Percentiles rank a stretch among this genome's conserved stretches.
phyloP scores from a whole-genome alignment of 2,797 vertebrate genomes.

The Hyperoplus lanceolatus region DNA sequence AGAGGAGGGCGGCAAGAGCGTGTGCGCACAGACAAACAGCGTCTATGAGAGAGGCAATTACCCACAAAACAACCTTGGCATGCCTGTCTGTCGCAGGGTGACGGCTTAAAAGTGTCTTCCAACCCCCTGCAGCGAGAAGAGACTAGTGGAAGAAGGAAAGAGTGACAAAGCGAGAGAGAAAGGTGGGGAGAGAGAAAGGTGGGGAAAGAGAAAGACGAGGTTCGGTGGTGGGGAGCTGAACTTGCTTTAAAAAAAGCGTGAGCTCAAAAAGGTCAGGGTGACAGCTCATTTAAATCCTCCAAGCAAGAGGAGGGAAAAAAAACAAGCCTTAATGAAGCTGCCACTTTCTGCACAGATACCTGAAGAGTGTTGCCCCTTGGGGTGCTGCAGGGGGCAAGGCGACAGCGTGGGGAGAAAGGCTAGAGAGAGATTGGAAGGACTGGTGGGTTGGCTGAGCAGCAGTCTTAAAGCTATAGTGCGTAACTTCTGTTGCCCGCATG shows the following conservation, averaged over 20 bases:
- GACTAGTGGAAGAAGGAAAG: constrained; percentile 77
- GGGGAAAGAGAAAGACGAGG: constrained; percentile 66
- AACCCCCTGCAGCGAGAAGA: constrained; percentile 68
- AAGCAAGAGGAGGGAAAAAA: constrained; percentile 66
- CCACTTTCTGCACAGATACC: constrained; percentile 75
- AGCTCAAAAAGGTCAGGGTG: constrained; percentile 87
- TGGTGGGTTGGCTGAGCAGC: constrained; percentile 37
- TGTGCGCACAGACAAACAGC: constrained; percentile 73
- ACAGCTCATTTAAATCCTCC: constrained; percentile 89
- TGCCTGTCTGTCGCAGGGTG: constrained; percentile 80
- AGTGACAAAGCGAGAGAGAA: constrained; percentile 77
- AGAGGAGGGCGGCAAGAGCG: constrained; percentile 69
- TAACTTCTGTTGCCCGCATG: too few species aligned
- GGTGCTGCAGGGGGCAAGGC: constrained; percentile 61
- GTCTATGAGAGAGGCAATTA: constrained; percentile 85
- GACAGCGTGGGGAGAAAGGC: constrained; percentile 32
- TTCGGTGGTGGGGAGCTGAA: constrained; percentile 56
- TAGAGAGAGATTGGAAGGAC: constrained; percentile 17
- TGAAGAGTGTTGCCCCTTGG: constrained; percentile 73
- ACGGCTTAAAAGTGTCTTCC: constrained; percentile 80
- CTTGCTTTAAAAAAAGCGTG: constrained; percentile 77
- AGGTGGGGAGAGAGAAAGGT: constrained; percentile 73
- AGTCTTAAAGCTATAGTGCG: constrained; percentile 3
- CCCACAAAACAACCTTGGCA: constrained; percentile 85
- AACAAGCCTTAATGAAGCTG: constrained; percentile 84